Percentiles rank a stretch among this genome's conserved stretches.
phyloP scores from a whole-genome alignment of 2,797 vertebrate genomes.

The Hydrolagus colliei region DNA sequence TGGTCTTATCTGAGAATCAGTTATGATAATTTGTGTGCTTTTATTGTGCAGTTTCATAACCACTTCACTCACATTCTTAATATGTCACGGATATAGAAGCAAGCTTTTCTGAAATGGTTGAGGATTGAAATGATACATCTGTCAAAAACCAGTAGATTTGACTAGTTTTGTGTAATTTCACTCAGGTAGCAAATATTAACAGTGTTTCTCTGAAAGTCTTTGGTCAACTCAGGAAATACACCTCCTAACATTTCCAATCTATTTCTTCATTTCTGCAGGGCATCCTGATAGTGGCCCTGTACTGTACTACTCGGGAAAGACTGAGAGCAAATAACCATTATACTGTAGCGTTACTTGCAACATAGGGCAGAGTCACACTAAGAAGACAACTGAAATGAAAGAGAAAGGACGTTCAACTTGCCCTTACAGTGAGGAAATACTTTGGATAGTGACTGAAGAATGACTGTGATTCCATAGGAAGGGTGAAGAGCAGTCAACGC shows the following conservation, averaged over 20 bases:
- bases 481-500: not conserved
- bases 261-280: not conserved
- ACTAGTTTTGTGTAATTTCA: not conserved
- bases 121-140: not conserved
- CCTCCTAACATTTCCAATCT: not conserved
- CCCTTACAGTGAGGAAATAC: not conserved
- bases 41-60: constrained; percentile 5
- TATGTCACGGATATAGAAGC: not conserved
- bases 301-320: not conserved
- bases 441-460: not conserved
- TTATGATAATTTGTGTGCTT: not conserved
- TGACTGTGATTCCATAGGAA: not conserved
- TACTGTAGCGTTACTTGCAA: not conserved
- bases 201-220: not conserved
- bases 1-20: constrained; percentile 17
- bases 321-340: not conserved
- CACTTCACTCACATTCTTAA: not conserved
- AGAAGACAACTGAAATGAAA: not conserved
- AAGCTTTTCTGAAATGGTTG: not conserved
- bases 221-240: not conserved
- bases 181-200: not conserved
- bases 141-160: not conserved
- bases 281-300: not conserved
- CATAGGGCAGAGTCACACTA: not conserved
- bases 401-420: not conserved